Base-by-base conservation (phyloP, 2,797 vertebrate species). In the Mormyrops boulengeri region DNA sequence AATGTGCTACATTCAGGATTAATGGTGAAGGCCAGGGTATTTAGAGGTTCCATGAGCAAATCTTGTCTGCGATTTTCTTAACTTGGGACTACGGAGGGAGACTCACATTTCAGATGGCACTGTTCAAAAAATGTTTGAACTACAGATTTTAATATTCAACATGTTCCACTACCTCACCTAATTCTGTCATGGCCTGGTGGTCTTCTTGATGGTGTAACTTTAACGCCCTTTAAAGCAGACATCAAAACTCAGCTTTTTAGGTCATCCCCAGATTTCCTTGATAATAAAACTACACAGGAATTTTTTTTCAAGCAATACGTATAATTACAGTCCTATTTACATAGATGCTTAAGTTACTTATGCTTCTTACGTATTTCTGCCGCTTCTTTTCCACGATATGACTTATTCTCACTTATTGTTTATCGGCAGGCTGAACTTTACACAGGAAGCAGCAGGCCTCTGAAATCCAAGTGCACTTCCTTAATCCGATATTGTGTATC, bases 1-100 rank as follows among this genome's bases (percentile, higher is more conserved):
- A 49, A 66, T 44, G 11, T 14, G 80, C 55, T 82, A 62, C 84
- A 89, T 89, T 84, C 41, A 26, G 82, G 73, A 89, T 89, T 85
- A 85, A 89, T 84, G 53, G 41, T 26, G 38, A 89, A 89, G 77
- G 55, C 49, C 49, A 30, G 17, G 22, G 77, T 60, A 80, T 49
- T 85, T 50, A 50, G 47, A 4, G 14, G 3, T 85, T 89, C 22
- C 1, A 55, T 38, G 55, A 44, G 41, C 6, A 89, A 89, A 85
- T 62, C 41, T 41, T 49, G 52, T 14, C n/a, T 82, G 73, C 41
- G 5, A 84, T 53, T 84, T 49, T 38, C 77, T 26, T 62, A 57
- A 53, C 55, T 85, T 41, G 19, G 50, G 82, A 84, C 55, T 49
- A 66, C 41, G 4, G n/a, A 85, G 12, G 60, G 41, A 34, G 44